These are phyloP conservation scores for Melanostoma scalare DNA, from an alignment of 2,888 invertebrate species.

Conservation along the genomic window DNA sequence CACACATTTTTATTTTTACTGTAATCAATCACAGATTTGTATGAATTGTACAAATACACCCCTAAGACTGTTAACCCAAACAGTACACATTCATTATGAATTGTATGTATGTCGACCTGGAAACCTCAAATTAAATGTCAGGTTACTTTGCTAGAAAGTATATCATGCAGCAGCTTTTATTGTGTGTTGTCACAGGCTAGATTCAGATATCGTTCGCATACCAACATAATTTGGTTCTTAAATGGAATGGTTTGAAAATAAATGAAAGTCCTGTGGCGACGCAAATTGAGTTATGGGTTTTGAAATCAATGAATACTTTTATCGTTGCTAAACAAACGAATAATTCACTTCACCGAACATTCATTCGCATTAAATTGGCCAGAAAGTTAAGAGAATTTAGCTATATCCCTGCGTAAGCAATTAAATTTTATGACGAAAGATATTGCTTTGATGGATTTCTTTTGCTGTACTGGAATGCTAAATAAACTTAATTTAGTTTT, in stretches of 20 bases:
- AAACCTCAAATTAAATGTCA: slow-evolving; percentile 40
- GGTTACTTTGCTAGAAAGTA: slow-evolving; percentile 1
- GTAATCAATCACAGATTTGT: slow-evolving; percentile 25
- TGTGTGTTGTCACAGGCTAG: slow-evolving; percentile 2
- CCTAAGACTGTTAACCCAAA: not conserved
- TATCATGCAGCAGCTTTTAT: not conserved
- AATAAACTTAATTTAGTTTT: no score
- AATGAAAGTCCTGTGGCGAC: slow-evolving; percentile 4
- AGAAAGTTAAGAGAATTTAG: not conserved
- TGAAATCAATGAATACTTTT: slow-evolving; percentile 27
- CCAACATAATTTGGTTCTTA: slow-evolving; percentile 6
- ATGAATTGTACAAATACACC: slow-evolving; percentile 25
- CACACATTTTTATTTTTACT: not conserved
- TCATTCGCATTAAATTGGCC: slow-evolving; percentile 25
- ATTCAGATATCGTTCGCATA: slow-evolving; percentile 17
- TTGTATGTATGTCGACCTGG: slow-evolving; percentile 27
- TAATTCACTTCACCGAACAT: slow-evolving; percentile 30
- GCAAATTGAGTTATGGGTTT: slow-evolving; percentile 29
- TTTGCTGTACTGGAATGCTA: no score
- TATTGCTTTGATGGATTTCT: no score
- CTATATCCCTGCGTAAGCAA: no score
- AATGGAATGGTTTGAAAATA: not conserved
- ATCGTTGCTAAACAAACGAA: slow-evolving; percentile 17
- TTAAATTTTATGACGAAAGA: no score
- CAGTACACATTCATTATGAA: slow-evolving; percentile 2